Evolutionary conservation across 2,113 vertebrate genomes (phyloP).

Genomic region (Phylloscopus trochilus): DNA sequence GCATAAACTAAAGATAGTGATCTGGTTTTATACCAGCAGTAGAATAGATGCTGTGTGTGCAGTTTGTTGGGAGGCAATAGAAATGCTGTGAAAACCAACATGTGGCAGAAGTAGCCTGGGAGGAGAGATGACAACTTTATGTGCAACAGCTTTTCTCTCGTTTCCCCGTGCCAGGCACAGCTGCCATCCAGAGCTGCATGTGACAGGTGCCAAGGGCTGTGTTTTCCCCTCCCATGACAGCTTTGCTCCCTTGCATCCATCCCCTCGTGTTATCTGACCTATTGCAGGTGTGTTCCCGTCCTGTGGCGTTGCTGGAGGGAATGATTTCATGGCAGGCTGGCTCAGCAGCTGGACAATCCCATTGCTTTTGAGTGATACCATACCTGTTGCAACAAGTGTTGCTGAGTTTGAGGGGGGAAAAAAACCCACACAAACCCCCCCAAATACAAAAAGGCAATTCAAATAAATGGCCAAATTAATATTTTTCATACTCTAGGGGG

Average conservation of each 20-base stretch:
- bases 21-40: neutral
- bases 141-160: neutral
- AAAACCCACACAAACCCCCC: rapidly evolving
- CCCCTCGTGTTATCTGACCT: neutral
- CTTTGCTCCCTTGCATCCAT: neutral
- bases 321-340: neutral
- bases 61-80: neutral
- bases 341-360: neutral
- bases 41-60: neutral
- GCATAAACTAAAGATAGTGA: neutral
- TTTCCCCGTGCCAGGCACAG: neutral
- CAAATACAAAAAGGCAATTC: neutral
- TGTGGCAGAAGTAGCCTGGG: neutral
- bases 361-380: neutral
- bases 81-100: neutral
- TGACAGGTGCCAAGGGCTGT: neutral
- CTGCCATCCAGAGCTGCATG: neutral
- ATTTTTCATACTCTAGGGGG: neutral
- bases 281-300: neutral
- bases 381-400: neutral
- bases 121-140: neutral
- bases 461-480: neutral
- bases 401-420: neutral
- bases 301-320: neutral
- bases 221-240: neutral